Conservation (phyloP, 2,797 vertebrate species). For the Naso thynnoides region DNA sequence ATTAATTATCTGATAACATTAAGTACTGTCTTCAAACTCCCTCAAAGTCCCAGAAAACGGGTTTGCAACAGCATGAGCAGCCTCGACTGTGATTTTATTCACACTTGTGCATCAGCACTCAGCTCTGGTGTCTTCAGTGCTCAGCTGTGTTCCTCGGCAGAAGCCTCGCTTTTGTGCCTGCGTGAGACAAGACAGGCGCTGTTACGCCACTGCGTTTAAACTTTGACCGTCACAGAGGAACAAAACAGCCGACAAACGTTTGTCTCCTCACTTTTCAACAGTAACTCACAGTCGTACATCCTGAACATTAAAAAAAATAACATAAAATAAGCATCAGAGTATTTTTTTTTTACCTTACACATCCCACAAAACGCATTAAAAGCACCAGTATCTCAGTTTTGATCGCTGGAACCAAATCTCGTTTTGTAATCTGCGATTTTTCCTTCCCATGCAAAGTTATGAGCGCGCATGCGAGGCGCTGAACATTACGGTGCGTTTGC, state of each 20-base stretch:
- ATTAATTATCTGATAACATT: conserved; percentile 85
- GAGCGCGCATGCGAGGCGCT: conserved; percentile 34
- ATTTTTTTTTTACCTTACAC: background rate
- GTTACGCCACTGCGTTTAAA: conserved; percentile 57
- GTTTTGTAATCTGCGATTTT: background rate
- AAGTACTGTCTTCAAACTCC: conserved; percentile 81
- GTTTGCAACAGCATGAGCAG: conserved; percentile 49
- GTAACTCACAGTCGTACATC: background rate
- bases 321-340: background rate
- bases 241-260: background rate
- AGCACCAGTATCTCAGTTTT: conserved; percentile 8
- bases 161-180: conserved; percentile 76
- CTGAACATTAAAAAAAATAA: conserved; percentile 12
- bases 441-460: conserved; percentile 52
- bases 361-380: background rate
- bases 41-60: conserved; percentile 69
- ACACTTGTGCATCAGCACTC: conserved; percentile 64
- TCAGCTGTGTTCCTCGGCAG: conserved; percentile 58
- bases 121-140: conserved; percentile 57
- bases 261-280: background rate
- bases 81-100: conserved; percentile 37
- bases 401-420: conserved; percentile 10
- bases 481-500: conserved; percentile 28
- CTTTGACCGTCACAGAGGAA: conserved; percentile 40
- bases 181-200: conserved; percentile 67